Evolutionary conservation across 1,140 invertebrate species (phyloP).

Genomic region (Drosophila kohkoa): DNA sequence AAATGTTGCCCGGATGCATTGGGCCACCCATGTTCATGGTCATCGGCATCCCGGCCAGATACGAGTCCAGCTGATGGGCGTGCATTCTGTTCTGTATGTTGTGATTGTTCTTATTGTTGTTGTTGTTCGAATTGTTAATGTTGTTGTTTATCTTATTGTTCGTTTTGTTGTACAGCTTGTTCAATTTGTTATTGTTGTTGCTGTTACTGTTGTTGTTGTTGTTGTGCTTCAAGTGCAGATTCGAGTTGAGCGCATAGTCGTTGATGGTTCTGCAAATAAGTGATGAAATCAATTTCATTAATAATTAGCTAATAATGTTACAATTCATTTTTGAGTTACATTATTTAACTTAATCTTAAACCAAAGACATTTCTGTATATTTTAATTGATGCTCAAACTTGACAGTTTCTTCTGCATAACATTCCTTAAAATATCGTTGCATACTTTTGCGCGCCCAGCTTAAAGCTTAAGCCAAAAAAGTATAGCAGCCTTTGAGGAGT

Average conservation of each 20-base stretch:
- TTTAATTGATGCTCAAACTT: too few species aligned
- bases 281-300: not conserved
- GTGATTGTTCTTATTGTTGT: conserved; percentile 29
- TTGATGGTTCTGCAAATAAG: conserved; percentile 65
- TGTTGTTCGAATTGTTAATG: conserved; percentile 31
- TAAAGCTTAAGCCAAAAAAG: conserved; percentile 2
- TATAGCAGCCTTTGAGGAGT: conserved; percentile 46
- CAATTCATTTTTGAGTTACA: too few species aligned
- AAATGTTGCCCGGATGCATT: conserved; percentile 79
- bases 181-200: conserved; percentile 21
- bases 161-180: conserved; percentile 29
- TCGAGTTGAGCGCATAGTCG: conserved; percentile 71
- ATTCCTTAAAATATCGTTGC: not conserved
- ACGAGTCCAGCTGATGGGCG: conserved; percentile 73
- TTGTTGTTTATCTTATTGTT: conserved; percentile 36
- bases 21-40: conserved; percentile 48
- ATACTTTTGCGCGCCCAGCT: not conserved
- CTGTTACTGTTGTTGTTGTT: conserved; percentile 30
- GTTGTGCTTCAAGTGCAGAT: conserved; percentile 53
- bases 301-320: too few species aligned
- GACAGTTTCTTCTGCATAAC: not conserved
- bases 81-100: conserved; percentile 68
- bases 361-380: too few species aligned
- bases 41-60: conserved; percentile 59
- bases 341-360: too few species aligned